Conservation (phyloP, 2,888 invertebrate species). For the Eupithecia insigniata region DNA sequence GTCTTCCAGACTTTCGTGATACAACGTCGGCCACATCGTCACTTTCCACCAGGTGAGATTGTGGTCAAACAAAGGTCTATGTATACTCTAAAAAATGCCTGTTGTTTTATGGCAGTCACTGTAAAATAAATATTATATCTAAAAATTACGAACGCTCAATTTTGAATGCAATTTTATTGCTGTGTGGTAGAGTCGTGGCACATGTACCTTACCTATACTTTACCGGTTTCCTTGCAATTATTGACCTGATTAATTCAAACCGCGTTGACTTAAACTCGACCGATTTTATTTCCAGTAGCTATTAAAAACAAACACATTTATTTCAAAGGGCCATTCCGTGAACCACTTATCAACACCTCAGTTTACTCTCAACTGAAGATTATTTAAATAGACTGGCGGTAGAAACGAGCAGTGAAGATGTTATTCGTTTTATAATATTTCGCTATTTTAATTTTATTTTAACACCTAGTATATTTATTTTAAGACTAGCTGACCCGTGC, state of each 20-base stretch:
- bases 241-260: background rate
- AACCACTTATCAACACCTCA: constrained; percentile 3
- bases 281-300: constrained; percentile 1
- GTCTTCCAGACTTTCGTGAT: too few species aligned
- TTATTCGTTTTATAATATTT: background rate
- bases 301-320: background rate
- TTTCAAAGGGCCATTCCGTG: background rate
- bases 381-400: background rate
- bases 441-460: background rate
- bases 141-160: background rate
- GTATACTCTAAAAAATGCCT: too few species aligned
- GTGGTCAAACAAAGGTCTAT: too few species aligned
- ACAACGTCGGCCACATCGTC: too few species aligned
- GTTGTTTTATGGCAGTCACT: too few species aligned
- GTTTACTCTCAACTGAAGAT: constrained; percentile 6
- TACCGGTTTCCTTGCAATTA: background rate
- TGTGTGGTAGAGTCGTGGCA: background rate
- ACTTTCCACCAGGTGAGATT: too few species aligned
- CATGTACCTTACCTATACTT: background rate
- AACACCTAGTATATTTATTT: background rate
- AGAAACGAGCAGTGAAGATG: background rate
- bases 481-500: too few species aligned
- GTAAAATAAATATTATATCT: background rate
- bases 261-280: background rate
- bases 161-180: background rate